Percentiles rank a stretch among this genome's conserved stretches.
These are phyloP conservation scores for Drosophila equinoxialis DNA, from an alignment of 1,140 invertebrate genomes.

Conservation along the genomic window DNA sequence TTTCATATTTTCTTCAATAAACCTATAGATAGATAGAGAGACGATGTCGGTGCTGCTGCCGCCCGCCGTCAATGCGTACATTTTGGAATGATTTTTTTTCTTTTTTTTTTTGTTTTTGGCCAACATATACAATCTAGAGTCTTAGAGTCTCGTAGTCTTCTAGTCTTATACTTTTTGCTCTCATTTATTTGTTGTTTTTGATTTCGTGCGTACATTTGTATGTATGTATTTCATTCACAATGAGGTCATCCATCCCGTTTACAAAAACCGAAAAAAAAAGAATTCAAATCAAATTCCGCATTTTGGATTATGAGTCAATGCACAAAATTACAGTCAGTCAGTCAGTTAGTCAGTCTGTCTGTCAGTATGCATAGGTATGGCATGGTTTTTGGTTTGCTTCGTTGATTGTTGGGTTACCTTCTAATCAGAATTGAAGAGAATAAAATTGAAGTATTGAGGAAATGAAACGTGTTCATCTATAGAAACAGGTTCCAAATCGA, in stretches of 20 bases:
- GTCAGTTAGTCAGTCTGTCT: no score
- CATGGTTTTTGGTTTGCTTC: no score
- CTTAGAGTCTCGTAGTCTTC: neutral
- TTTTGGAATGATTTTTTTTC: slow-evolving; percentile 10
- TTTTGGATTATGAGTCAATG: slow-evolving; percentile 14
- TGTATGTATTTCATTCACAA: slow-evolving; percentile 12
- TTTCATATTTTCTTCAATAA: slow-evolving; percentile 20
- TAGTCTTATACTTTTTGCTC: slow-evolving; percentile 14
- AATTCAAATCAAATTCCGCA: neutral
- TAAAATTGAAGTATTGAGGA: slow-evolving; percentile 34
- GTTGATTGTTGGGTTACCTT: neutral
- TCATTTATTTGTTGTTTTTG: neutral
- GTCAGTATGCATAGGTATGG: slow-evolving; percentile 1
- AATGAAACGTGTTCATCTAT: slow-evolving; percentile 62
- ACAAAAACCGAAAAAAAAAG: no score
- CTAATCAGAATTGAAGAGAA: slow-evolving; percentile 21
- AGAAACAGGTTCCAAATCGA: slow-evolving; percentile 59
- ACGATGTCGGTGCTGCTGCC: no score
- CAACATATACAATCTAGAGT: neutral
- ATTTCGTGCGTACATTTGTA: slow-evolving; percentile 5
- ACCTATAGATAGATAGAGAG: slow-evolving; percentile 13
- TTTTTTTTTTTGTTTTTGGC: no score
- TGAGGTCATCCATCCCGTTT: slow-evolving; percentile 40
- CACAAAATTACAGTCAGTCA: neutral
- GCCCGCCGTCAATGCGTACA: neutral